Evolutionary conservation across 2,113 vertebrate species (phyloP), one percentile per base, ranked within the genome.

Genomic region (Proterorhinus semilunaris): DNA sequence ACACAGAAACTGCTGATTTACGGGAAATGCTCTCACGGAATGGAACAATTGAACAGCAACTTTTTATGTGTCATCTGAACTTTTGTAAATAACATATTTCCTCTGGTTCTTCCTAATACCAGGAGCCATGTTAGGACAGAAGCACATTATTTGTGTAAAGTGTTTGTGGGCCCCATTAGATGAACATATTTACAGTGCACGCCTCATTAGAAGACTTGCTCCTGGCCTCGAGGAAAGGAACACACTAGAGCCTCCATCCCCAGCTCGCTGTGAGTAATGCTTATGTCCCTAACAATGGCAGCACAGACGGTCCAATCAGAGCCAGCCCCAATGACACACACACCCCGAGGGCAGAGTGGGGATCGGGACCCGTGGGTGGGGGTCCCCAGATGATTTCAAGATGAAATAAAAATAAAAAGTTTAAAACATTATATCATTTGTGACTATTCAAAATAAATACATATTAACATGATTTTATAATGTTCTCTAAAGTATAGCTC

Each of bases 241-340:
- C 68, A 63, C 51, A 68, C 42, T 5, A 44, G 12, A 58, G 58
- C 43, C 6, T 74, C 62, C 51, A 69, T 1, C 45, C 36, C 69
- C 49, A 59, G 46, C 6, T 12, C 21, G 1, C 2, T 27, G 6
- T 66, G 49, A 21, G 65, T 57, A 17, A 54, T 54, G 65, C 17
- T 43, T 61, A 70, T 66, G 36, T 52, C 36, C 21, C 47, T 50
- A 45, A 6, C 49, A 6, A 9, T 51, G 5, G n/a, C 69, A 44
- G 69, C 54, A 48, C 42, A 46, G 62, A 42, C 21, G 52, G 43
- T 75, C 65, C 76, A 75, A 81, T 83, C 66, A 79, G 81, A 81
- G 68, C 47, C 70, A 12, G 45, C 62, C 72, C 76, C 66, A 78
- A 78, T 86, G 77, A 80, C 75, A 53, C 70, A 16, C 65, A 13